Base-by-base conservation (phyloP, 1,140 invertebrate species). In the Aphidius gifuensis region DNA sequence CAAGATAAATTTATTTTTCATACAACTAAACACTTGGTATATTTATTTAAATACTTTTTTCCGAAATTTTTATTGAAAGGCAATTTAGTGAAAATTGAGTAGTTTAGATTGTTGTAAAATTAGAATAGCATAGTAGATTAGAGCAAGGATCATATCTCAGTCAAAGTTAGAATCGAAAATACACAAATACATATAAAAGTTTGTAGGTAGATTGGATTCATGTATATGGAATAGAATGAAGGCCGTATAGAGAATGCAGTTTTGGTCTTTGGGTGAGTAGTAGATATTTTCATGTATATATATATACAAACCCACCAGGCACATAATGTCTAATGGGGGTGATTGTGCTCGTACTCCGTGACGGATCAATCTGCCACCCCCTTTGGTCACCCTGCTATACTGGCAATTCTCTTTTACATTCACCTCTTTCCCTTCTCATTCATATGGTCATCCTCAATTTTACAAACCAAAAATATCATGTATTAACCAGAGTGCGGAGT, bases 351-450 rank as follows among this genome's bases (percentile, higher is more conserved):
- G 71, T 69, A 67, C 71, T 75, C 77, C 77, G 77, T 81, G 75
- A 80, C 78, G 76, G 77, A 80, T 81, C 78, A 80, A 80, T 81
- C 78, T 78, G 77, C 77, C 76, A 75, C 72, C 77, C 77, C 73
- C 72, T 71, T 71, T 65, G 61, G 56, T 61, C 58, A 55, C 58
- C 54, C 59, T 43, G 43, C 44, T 43, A 55, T 55, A 43, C 54
- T 45, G 49, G 56, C 61, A 58, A 66, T 61, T 61, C 66, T 61
- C 49, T 59, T 42, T 58, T 42, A 40, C 61, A 23, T 16, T 9
- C 9, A 54, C 51, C 51, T n/a, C 55, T 55, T 64, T 68, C 67
- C 66, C 49, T 61, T 67, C 46, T 61, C 50, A 40, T 16, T 50
- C 60, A 45, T 50, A 38, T 45, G 21, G 11, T 39, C 21, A 39